Percentiles rank a stretch among this genome's conserved stretches.
phyloP scores from a whole-genome alignment of 2,797 vertebrate genomes.

The Cuniculus paca region DNA sequence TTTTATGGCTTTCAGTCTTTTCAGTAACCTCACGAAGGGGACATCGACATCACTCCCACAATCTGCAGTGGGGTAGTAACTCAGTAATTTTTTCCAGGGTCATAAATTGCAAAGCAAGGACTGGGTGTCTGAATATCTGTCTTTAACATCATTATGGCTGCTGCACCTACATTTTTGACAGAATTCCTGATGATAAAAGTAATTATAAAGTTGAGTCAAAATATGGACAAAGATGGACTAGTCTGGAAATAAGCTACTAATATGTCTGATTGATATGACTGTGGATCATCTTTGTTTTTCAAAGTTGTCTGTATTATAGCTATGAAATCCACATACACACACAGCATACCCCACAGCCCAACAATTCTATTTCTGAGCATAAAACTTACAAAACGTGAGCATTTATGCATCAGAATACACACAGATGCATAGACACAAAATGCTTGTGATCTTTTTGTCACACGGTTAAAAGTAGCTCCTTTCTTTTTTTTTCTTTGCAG shows the following conservation, averaged over 20 bases:
- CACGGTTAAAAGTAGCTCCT: background rate
- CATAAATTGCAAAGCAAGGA: background rate
- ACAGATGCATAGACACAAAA: background rate
- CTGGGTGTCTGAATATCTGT: background rate
- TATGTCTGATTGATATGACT: background rate
- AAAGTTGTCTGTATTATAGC: background rate
- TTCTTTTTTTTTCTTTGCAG: too few relatives aligned
- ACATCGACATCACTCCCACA: background rate
- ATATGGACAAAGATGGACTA: background rate
- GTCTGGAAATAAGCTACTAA: background rate
- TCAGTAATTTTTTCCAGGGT: background rate
- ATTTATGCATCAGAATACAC: background rate
- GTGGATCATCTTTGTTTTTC: background rate
- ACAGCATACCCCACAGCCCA: background rate
- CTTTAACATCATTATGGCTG: background rate
- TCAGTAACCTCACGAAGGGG: background rate
- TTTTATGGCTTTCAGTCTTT: background rate
- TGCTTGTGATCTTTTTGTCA: background rate
- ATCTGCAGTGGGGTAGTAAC: background rate
- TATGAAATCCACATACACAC: background rate
- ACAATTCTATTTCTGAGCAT: background rate
- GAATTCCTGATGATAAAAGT: background rate
- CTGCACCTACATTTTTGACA: background rate
- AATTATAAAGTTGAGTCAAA: conserved; percentile 9
- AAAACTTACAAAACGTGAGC: background rate